phyloP scores from a whole-genome alignment of 1,140 invertebrate genomes.

The Cherax quadricarinatus region DNA sequence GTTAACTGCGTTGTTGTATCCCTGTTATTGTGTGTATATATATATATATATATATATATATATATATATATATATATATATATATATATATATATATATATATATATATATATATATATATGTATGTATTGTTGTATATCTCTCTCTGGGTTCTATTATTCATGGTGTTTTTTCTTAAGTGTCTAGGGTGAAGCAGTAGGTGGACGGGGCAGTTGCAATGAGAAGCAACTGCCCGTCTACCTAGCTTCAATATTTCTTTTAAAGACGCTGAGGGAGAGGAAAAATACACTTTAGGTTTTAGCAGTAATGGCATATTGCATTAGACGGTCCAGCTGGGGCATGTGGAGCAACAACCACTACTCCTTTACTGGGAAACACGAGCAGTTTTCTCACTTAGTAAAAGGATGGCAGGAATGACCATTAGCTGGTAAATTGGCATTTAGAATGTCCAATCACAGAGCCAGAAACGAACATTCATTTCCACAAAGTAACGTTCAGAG shows the following conservation, averaged over 20 bases:
- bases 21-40: background rate
- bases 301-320: slow-evolving; percentile 21
- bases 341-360: background rate
- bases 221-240: no score
- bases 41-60: no score
- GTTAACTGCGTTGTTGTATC: slow-evolving; percentile 14
- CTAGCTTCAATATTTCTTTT: background rate
- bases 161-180: background rate
- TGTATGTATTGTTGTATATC: no score
- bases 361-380: slow-evolving; percentile 41
- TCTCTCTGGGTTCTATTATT: background rate
- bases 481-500: slow-evolving; percentile 39
- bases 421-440: slow-evolving; percentile 70
- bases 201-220: no score
- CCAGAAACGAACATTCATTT: slow-evolving; percentile 55
- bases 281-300: slow-evolving; percentile 1
- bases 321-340: slow-evolving; percentile 6
- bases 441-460: slow-evolving; percentile 70
- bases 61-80: no score
- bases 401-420: slow-evolving; percentile 70
- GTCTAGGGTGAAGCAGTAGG: no score
- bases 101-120: no score
- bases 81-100: no score
- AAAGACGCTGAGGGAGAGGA: slow-evolving; percentile 12
- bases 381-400: slow-evolving; percentile 70